Conservation (phyloP, 2,888 invertebrate genomes). For the Andricus quercusramuli region DNA sequence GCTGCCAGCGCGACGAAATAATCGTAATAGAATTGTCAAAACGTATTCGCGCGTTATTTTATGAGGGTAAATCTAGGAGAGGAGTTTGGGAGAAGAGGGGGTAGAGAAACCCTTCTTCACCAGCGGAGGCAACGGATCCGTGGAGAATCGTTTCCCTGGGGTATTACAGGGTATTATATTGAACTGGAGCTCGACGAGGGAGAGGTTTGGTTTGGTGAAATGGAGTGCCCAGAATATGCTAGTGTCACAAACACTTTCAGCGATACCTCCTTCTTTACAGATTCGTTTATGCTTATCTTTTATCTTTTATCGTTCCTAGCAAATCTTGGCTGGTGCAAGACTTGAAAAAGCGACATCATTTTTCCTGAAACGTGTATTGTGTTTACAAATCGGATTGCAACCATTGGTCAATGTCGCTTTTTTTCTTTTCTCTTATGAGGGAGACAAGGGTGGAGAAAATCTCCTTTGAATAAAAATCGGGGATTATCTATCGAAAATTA, state of each 20-base stretch:
- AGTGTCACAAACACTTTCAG: slow-evolving; percentile 70
- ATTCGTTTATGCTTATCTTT: slow-evolving; percentile 55
- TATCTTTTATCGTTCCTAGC: slow-evolving; percentile 28
- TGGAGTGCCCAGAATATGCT: slow-evolving; percentile 71
- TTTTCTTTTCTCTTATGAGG: not conserved
- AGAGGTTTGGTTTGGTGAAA: slow-evolving; percentile 68
- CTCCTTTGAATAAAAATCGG: not conserved
- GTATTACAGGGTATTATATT: slow-evolving; percentile 76
- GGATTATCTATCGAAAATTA: not conserved
- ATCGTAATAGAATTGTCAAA: slow-evolving; percentile 79
- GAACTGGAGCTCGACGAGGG: slow-evolving; percentile 57
- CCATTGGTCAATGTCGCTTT: slow-evolving; percentile 2
- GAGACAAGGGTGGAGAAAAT: not conserved
- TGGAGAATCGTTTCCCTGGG: slow-evolving; percentile 75
- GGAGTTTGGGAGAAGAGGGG: slow-evolving; percentile 58
- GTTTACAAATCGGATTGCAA: not conserved
- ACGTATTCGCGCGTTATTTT: slow-evolving; percentile 77
- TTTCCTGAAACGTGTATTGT: slow-evolving; percentile 26
- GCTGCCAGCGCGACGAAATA: slow-evolving; percentile 73
- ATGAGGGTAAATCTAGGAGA: slow-evolving; percentile 69
- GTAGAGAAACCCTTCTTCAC: slow-evolving; percentile 69
- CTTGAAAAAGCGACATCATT: slow-evolving; percentile 31
- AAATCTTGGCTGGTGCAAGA: slow-evolving; percentile 10
- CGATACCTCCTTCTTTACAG: slow-evolving; percentile 69
- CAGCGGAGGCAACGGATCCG: slow-evolving; percentile 69